These are phyloP conservation scores for Sarotherodon lohbergeri DNA, from an alignment of 2,113 vertebrate genomes.

Conservation along the genomic window DNA sequence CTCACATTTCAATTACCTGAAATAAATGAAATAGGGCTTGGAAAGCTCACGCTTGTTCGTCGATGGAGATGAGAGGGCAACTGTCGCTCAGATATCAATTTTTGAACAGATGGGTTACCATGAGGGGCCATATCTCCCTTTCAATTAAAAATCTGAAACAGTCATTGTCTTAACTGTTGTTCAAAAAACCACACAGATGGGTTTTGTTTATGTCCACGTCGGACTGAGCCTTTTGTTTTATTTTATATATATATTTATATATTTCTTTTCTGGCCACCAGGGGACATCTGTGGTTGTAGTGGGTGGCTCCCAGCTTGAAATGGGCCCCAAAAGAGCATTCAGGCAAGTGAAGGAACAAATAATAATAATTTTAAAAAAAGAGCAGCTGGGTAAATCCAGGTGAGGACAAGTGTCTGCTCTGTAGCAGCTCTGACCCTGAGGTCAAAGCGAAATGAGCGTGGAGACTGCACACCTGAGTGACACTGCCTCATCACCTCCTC, in stretches of 20 bases:
- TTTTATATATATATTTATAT: not conserved
- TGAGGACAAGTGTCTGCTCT: not conserved
- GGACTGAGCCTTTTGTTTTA: slow-evolving; percentile 34
- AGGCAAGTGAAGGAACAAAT: not conserved
- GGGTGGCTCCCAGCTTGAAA: not conserved
- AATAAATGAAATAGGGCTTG: slow-evolving; percentile 60
- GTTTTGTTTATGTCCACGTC: slow-evolving; percentile 49
- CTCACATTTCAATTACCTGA: slow-evolving; percentile 62
- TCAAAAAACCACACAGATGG: slow-evolving; percentile 55
- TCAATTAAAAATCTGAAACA: slow-evolving; percentile 65
- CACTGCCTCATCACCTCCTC: not conserved
- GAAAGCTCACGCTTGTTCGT: slow-evolving; percentile 53
- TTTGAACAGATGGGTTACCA: slow-evolving; percentile 67
- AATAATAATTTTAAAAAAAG: not conserved
- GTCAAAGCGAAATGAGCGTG: slow-evolving; percentile 1
- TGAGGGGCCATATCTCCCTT: slow-evolving; percentile 59
- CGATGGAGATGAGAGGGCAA: slow-evolving; percentile 61
- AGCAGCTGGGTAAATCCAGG: not conserved
- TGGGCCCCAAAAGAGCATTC: not conserved
- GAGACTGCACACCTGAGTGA: slow-evolving; percentile 39
- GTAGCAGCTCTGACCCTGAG: not conserved
- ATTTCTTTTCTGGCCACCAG: not conserved
- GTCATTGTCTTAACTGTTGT: slow-evolving; percentile 51
- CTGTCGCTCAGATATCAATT: slow-evolving; percentile 59
- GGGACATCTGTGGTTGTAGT: not conserved